Conservation (phyloP, 1,140 invertebrate genomes). For the Aphaenogaster floridana region DNA sequence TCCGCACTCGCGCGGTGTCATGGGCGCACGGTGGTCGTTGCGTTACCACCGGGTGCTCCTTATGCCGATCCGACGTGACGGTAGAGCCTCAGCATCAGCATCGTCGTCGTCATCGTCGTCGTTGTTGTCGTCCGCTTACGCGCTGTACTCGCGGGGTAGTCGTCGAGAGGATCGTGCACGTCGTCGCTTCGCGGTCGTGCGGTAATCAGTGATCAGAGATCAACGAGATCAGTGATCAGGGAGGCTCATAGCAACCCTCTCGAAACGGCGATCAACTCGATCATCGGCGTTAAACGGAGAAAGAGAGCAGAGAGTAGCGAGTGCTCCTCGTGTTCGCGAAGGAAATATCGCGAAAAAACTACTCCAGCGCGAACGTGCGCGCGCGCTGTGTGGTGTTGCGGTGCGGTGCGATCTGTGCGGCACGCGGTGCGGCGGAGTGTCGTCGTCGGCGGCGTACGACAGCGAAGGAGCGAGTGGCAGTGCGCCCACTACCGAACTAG, state of each 20-base stretch:
- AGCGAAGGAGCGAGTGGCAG: slow-evolving; percentile 71
- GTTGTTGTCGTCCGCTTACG: slow-evolving; percentile 3
- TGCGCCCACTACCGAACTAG: slow-evolving; percentile 80
- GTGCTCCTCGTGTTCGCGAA: background rate
- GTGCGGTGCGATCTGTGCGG: background rate
- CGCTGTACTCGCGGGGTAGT: slow-evolving; percentile 33
- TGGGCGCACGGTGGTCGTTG: slow-evolving; percentile 81
- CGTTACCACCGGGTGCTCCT: slow-evolving; percentile 70
- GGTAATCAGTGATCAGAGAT: slow-evolving; percentile 51
- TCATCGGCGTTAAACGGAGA: slow-evolving; percentile 1
- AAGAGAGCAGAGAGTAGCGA: background rate
- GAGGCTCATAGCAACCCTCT: background rate
- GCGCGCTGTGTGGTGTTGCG: background rate
- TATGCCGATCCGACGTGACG: slow-evolving; percentile 74
- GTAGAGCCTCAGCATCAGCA: slow-evolving; percentile 27
- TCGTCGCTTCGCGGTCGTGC: slow-evolving; percentile 11
- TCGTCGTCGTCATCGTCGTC: slow-evolving; percentile 15
- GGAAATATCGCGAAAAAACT: background rate
- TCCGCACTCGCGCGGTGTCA: slow-evolving; percentile 80
- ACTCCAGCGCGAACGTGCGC: background rate
- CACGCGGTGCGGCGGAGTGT: background rate
- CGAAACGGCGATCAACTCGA: background rate
- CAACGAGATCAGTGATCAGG: slow-evolving; percentile 6
- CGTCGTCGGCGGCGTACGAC: slow-evolving; percentile 61
- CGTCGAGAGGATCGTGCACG: slow-evolving; percentile 22